These are phyloP conservation scores for Trachelus tabidus DNA, from an alignment of 2,888 invertebrate genomes.

Conservation along the genomic window DNA sequence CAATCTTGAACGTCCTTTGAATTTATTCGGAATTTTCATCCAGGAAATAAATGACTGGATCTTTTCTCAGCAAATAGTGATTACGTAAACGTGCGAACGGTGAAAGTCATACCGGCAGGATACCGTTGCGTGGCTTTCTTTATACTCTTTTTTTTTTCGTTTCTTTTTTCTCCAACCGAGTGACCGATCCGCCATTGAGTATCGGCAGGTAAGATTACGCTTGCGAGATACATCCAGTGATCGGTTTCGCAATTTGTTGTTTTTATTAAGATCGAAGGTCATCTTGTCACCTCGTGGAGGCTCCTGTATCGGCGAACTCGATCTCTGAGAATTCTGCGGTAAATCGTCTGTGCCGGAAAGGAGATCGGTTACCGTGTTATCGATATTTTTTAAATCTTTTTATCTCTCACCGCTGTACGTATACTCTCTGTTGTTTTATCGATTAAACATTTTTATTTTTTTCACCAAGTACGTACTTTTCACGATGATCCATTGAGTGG, in stretches of 20 bases:
- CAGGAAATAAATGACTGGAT: background rate
- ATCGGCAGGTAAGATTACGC: background rate
- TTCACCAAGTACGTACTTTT: background rate
- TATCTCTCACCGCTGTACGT: background rate
- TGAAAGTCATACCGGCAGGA: background rate
- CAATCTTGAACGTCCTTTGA: background rate
- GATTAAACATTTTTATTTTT: background rate
- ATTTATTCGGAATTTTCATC: background rate
- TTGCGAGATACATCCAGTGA: background rate
- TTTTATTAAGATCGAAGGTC: background rate
- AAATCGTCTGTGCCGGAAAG: background rate
- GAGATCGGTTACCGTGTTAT: background rate
- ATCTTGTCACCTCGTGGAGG: background rate
- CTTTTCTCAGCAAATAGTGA: too few species aligned
- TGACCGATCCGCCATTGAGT: background rate
- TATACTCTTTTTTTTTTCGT: background rate
- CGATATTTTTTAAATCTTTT: background rate
- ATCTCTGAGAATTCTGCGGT: background rate
- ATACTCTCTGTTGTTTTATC: background rate
- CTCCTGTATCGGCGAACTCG: background rate
- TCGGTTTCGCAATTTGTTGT: background rate
- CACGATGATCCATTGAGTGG: background rate
- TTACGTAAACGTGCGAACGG: background rate
- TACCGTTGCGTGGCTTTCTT: background rate
- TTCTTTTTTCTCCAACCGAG: background rate